These are phyloP conservation scores for Rhabditoides inermis DNA, from an alignment of 2,888 invertebrate species.

Conservation along the genomic window DNA sequence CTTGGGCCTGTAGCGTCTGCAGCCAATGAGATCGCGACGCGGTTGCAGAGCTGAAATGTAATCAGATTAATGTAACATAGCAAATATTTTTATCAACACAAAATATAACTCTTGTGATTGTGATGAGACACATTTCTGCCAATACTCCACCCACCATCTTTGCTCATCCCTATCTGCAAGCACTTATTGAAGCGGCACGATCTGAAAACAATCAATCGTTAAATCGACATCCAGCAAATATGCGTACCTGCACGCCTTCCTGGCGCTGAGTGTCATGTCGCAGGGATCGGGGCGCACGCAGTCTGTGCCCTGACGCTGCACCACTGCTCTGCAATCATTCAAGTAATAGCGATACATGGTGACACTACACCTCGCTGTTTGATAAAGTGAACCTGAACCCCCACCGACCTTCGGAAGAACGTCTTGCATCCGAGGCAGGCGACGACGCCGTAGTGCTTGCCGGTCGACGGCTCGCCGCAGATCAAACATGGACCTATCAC, in stretches of 20 bases:
- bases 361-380: no score
- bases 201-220: no score
- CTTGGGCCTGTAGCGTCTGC: no score
- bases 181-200: constrained; percentile 50
- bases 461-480: constrained; percentile 40
- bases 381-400: not conserved
- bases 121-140: no score
- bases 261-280: constrained; percentile 29
- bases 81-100: not conserved
- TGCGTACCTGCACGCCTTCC: constrained; percentile 48
- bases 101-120: not conserved
- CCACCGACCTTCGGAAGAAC: constrained; percentile 46
- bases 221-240: no score
- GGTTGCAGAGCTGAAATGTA: constrained; percentile 45
- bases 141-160: constrained; percentile 46
- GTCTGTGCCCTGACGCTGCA: constrained; percentile 47
- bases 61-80: not conserved
- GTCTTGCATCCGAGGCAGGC: constrained; percentile 52
- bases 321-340: constrained; percentile 45
- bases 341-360: no score
- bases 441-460: constrained; percentile 50
- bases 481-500: constrained; percentile 37
- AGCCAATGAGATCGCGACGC: constrained; percentile 48
- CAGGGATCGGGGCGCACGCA: constrained; percentile 45
- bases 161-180: constrained; percentile 50